phyloP scores from a whole-genome alignment of 2,888 invertebrate species.

The Agrotis segetum region DNA sequence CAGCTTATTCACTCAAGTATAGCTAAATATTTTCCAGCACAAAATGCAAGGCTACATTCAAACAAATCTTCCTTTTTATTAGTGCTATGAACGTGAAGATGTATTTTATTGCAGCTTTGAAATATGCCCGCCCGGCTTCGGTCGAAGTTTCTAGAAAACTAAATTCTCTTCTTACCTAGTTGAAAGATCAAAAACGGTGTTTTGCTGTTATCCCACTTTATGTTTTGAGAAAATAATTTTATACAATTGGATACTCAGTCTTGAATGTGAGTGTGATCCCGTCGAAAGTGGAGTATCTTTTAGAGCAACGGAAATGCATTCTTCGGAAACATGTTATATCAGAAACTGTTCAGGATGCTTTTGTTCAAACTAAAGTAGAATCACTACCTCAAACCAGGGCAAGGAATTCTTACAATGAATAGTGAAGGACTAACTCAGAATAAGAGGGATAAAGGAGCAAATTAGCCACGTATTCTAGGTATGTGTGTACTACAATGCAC shows the following conservation, averaged over 20 bases:
- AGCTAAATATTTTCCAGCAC: conserved; percentile 59
- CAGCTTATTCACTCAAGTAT: conserved; percentile 50
- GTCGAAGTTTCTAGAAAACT: conserved; percentile 64
- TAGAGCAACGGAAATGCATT: too few species aligned
- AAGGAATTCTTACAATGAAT: conserved; percentile 13
- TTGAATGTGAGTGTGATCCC: conserved; percentile 4
- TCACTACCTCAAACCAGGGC: background rate
- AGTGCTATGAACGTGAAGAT: conserved; percentile 67
- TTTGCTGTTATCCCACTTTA: conserved; percentile 39
- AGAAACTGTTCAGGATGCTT: too few species aligned
- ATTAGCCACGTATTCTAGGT: conserved; percentile 33
- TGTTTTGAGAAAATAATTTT: conserved; percentile 35
- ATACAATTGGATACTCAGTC: conserved; percentile 30
- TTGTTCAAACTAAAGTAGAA: background rate
- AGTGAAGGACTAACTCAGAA: background rate
- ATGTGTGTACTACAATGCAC: conserved; percentile 48
- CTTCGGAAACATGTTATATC: too few species aligned
- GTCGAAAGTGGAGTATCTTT: conserved; percentile 3
- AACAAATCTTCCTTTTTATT: conserved; percentile 69
- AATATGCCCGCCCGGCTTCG: conserved; percentile 64
- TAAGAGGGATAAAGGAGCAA: conserved; percentile 22
- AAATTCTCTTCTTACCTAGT: conserved; percentile 61
- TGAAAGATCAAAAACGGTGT: conserved; percentile 51
- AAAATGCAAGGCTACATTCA: conserved; percentile 65
- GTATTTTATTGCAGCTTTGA: conserved; percentile 68